Conservation (phyloP, 2,797 vertebrate species). For the Myotis myotis region DNA sequence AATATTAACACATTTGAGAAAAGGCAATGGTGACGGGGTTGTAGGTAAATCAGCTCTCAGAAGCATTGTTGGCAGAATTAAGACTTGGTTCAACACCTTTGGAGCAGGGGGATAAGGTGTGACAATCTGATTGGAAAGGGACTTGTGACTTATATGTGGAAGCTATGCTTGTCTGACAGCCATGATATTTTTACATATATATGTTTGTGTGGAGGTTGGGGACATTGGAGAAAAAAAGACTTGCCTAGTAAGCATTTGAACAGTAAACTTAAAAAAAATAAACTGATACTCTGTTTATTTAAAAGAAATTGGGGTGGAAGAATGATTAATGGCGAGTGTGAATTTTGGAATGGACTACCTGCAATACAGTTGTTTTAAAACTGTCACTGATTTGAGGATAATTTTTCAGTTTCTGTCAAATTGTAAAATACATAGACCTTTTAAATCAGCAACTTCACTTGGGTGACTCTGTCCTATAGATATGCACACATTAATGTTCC, state of each 20-base stretch:
- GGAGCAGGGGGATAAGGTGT: background rate
- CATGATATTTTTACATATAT: background rate
- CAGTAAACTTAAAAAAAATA: background rate
- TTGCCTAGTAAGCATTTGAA: background rate
- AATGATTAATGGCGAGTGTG: background rate
- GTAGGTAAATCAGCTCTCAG: background rate
- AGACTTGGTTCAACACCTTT: background rate
- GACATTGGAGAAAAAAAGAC: background rate
- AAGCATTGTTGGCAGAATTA: background rate
- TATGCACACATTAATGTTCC: background rate
- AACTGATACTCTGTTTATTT: background rate
- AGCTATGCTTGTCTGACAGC: background rate
- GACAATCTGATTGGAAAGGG: background rate
- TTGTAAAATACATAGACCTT: background rate
- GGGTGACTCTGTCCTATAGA: background rate
- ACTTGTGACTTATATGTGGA: background rate
- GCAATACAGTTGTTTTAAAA: background rate
- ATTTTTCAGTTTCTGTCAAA: background rate
- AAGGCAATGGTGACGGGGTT: background rate
- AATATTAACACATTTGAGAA: constrained; percentile 13
- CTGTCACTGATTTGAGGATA: background rate
- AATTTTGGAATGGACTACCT: background rate
- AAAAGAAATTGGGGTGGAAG: background rate
- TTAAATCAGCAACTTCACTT: background rate
- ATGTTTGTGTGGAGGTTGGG: background rate